Percentiles rank a stretch among this genome's conserved stretches.
These are phyloP conservation scores for Cryptotis parvus DNA, from an alignment of 2,113 vertebrate genomes.

Conservation along the genomic window DNA sequence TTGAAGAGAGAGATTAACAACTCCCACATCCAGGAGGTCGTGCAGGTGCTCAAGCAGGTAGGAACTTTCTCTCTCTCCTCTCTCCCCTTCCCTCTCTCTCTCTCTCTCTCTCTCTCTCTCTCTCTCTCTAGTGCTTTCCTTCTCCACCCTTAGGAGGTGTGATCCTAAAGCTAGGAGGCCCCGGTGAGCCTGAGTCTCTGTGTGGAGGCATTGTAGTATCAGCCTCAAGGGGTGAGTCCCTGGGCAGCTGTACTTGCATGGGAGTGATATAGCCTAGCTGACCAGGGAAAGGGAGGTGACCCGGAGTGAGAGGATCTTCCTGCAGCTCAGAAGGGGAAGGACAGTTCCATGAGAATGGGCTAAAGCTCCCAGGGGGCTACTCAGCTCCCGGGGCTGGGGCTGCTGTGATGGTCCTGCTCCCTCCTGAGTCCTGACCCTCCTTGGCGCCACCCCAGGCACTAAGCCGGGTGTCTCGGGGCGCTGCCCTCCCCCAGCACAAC, in stretches of 20 bases:
- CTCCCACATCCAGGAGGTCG: constrained; percentile 89
- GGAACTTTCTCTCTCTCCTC: constrained; percentile 52
- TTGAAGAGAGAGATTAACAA: constrained; percentile 90
- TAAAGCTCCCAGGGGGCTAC: too few relatives aligned
- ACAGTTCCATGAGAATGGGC: background rate
- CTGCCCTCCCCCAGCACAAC: background rate
- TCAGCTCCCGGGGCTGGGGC: background rate
- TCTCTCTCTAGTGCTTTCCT: background rate
- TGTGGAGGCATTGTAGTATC: background rate
- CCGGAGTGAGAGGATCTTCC: background rate
- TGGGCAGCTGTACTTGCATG: background rate
- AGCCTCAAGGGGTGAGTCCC: background rate
- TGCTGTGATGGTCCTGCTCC: too few relatives aligned
- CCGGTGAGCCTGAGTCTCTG: background rate
- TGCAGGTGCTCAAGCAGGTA: constrained; percentile 87
- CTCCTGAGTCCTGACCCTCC: background rate
- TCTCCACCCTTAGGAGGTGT: background rate
- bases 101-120: too few relatives aligned
- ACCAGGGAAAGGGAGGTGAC: background rate
- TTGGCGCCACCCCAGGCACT: background rate
- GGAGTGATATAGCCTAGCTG: background rate
- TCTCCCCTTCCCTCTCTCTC: background rate
- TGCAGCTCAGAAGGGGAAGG: constrained; percentile 1
- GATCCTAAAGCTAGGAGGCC: background rate
- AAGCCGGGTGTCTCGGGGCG: background rate